Evolutionary conservation across 2,113 vertebrate species (phyloP), one percentile per base, ranked within the genome.

Genomic region (Muntiacus reevesi): DNA sequence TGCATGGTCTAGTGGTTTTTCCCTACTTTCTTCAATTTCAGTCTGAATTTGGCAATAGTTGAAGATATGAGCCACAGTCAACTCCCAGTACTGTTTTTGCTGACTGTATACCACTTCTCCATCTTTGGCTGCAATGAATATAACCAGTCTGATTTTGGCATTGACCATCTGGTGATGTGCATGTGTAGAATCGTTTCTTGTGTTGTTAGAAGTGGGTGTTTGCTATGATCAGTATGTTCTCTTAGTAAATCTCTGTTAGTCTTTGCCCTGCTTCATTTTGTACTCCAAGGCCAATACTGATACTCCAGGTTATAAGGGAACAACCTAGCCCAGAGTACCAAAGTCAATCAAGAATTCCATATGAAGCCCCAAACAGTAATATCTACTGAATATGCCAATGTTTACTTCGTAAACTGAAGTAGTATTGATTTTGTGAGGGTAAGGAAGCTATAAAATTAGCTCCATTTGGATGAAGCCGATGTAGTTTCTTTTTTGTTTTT

Each of bases 341-440:
- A 23, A 95, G 15, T 76, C n/a, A 67, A 55, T 76, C 4, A 87
- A 64, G 59, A 88, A 91, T 57, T 55, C 27, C 47, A 81, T 19
- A 2, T n/a, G 47, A 25, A 97, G 91, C 27, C 25, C 55, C 15
- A 84, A 64, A 91, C 64, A 97, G 21, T 43, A 59, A 30, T 79
- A 50, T 87, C 11, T 78, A 84, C 55, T 59, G 9, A 94, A 88
- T 92, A 45, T 84, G 57, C 17, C 52, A 92, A 13, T 79, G 59
- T 94, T 95, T 87, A 88, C 9, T 78, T 88, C 17, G 40, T 91
- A 91, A 96, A 59, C 33, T 78, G 21, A 83, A 91, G 78, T 86
- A 82, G 54, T 28, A 54, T n/a, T 5, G 8, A 47, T 82, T 97
- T 95, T 91, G 25, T 82, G 74, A 87, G 36, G 64, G 15, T 17